Conservation (phyloP, 1,140 invertebrate genomes). For the Hormaphis cornu region DNA sequence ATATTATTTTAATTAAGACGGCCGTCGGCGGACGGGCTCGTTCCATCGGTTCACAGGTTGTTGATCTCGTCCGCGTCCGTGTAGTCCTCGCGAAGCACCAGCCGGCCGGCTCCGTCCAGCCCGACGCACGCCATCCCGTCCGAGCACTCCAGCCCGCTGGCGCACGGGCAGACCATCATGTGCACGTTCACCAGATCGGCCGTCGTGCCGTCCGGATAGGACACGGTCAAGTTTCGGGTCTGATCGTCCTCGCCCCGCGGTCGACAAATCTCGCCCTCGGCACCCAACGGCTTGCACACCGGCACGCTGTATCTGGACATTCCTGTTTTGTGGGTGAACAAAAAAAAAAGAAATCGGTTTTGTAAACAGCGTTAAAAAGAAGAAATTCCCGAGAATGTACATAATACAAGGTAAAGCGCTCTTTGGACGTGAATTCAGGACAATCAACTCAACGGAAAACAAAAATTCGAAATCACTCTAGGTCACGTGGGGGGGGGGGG, state of each 20-base stretch:
- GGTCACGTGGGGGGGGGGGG: too few species aligned
- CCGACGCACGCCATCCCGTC: not conserved
- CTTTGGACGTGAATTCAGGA: too few species aligned
- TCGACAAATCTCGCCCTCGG: not conserved
- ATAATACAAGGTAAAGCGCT: too few species aligned
- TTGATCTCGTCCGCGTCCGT: conserved; percentile 23
- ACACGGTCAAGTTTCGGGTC: not conserved
- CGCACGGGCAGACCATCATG: not conserved
- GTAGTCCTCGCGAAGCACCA: conserved; percentile 11
- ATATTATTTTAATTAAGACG: not conserved
- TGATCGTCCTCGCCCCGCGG: not conserved
- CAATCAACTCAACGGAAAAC: too few species aligned
- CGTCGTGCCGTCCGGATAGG: conserved; percentile 7
- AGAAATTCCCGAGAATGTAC: too few species aligned
- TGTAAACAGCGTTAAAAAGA: not conserved
- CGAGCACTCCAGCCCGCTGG: not conserved
- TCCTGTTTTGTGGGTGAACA: not conserved
- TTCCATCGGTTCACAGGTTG: not conserved
- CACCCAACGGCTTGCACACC: not conserved
- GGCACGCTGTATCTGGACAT: conserved; percentile 24
- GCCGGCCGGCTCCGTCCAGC: not conserved
- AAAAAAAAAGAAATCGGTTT: not conserved
- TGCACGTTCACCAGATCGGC: not conserved
- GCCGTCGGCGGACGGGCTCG: not conserved
- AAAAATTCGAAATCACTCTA: too few species aligned